Conservation (phyloP, 2,888 invertebrate genomes). For the Nephrotoma appendiculata region DNA sequence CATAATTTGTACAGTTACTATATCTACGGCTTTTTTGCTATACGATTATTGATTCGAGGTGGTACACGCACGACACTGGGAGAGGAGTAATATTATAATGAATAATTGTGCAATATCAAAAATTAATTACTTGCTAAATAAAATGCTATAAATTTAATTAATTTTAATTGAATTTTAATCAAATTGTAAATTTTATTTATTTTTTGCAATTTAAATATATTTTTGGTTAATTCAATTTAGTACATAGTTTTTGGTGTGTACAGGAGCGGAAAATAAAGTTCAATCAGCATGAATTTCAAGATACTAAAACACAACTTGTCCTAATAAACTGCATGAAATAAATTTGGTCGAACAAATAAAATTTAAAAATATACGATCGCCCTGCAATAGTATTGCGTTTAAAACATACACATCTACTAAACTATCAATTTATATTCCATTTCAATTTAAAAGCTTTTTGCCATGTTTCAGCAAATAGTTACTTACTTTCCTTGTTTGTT, state of each 20-base stretch:
- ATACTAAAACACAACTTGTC: background rate
- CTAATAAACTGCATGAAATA: background rate
- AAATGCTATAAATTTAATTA: background rate
- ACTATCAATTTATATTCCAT: background rate
- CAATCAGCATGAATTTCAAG: background rate
- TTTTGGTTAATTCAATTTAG: background rate
- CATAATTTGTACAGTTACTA: too few species aligned
- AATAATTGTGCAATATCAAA: too few species aligned
- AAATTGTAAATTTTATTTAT: background rate
- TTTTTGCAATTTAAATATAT: background rate
- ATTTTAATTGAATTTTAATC: background rate
- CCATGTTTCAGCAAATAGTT: background rate
- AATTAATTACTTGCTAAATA: background rate
- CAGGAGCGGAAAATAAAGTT: background rate
- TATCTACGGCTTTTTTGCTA: too few species aligned
- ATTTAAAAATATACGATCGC: background rate
- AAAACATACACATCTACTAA: background rate
- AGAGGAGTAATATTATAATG: too few species aligned
- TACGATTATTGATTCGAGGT: too few species aligned
- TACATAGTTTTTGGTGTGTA: background rate
- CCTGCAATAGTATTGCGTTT: background rate
- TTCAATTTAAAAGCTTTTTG: background rate
- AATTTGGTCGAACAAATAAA: background rate
- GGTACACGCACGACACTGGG: too few species aligned
- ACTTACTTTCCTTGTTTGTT: background rate